phyloP scores from a whole-genome alignment of 1,140 invertebrate species.

The Bradynema listronoti region DNA sequence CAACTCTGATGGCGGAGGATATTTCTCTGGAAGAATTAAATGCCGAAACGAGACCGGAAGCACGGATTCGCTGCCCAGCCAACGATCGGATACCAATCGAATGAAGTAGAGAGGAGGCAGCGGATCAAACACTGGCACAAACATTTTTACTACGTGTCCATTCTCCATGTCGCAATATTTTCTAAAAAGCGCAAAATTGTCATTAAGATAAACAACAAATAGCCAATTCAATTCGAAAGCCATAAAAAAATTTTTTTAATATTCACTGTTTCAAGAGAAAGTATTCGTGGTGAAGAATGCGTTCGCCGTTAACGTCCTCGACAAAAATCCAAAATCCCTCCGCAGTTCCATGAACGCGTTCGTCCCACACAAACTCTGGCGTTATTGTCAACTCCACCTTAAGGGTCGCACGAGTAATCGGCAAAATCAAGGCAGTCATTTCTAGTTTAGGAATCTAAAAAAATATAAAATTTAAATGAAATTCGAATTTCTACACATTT shows the following conservation, averaged over 20 bases:
- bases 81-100: slow-evolving; percentile 64
- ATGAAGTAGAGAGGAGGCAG: slow-evolving; percentile 96
- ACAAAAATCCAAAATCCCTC: slow-evolving; percentile 99
- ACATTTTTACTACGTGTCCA: slow-evolving; percentile 94
- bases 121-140: slow-evolving; percentile 95
- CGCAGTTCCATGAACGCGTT: slow-evolving; percentile 85
- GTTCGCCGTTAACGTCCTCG: slow-evolving; percentile 91
- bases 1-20: slow-evolving; percentile 90
- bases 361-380: slow-evolving; percentile 98
- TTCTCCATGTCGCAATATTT: slow-evolving; percentile 85
- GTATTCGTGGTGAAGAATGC: slow-evolving; percentile 89
- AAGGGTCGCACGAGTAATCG: slow-evolving; percentile 87
- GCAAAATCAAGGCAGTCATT: slow-evolving; percentile 63
- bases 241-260: too few species aligned
- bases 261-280: slow-evolving; percentile 79
- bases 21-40: slow-evolving; percentile 93
- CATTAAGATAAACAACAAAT: slow-evolving; percentile 16
- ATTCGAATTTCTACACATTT: slow-evolving; percentile 19
- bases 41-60: slow-evolving; percentile 94
- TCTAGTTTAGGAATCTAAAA: slow-evolving; percentile 52
- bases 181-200: slow-evolving; percentile 38
- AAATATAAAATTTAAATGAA: slow-evolving; percentile 11
- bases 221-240: neutral
- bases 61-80: slow-evolving; percentile 74
- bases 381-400: slow-evolving; percentile 94